phyloP scores from a whole-genome alignment of 1,140 invertebrate genomes.

The Formica selysi region DNA sequence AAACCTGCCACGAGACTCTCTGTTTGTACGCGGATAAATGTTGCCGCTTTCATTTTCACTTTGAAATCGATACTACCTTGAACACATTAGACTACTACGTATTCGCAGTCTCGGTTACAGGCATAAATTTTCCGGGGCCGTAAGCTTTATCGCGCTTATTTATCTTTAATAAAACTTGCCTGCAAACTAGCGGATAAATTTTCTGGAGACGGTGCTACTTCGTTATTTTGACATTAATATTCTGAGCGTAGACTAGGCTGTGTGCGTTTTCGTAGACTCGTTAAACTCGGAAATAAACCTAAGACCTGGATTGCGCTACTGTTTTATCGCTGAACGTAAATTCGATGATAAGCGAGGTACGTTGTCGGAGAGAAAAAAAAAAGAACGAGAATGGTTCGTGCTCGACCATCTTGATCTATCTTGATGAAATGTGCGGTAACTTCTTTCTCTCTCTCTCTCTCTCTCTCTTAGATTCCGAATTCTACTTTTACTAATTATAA shows the following conservation, averaged over 20 bases:
- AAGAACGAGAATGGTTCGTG: background rate
- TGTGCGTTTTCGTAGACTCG: background rate
- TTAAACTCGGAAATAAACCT: background rate
- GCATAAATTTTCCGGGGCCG: background rate
- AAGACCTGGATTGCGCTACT: no score
- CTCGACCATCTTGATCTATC: background rate
- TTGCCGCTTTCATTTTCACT: background rate
- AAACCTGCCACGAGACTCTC: background rate
- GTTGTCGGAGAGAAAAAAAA: background rate
- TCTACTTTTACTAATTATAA: conserved; percentile 67
- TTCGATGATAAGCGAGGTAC: background rate
- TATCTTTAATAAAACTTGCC: background rate
- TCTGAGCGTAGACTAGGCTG: background rate
- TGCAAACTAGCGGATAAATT: background rate
- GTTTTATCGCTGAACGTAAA: conserved; percentile 7
- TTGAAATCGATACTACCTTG: conserved; percentile 2
- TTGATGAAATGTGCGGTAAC: background rate
- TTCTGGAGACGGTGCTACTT: background rate
- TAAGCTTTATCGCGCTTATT: background rate
- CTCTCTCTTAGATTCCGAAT: conserved; percentile 8
- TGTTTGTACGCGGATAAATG: conserved; percentile 1
- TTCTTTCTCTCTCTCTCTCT: background rate
- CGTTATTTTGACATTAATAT: conserved; percentile 3
- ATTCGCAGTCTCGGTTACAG: background rate
- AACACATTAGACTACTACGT: background rate